Conservation (phyloP, 1,140 invertebrate species). For the Diuraphis noxia region DNA sequence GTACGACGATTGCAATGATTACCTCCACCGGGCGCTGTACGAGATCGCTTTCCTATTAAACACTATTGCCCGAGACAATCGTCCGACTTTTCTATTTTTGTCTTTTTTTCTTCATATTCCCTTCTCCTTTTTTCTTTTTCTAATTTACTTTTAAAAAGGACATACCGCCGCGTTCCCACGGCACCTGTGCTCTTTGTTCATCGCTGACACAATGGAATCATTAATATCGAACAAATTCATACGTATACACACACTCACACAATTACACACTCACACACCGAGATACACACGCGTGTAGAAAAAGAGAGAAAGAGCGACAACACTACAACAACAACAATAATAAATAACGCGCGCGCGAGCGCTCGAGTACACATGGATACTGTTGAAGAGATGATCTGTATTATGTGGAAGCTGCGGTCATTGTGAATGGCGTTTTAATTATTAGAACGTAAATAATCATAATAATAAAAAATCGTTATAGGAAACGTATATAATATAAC, state of each 20-base stretch:
- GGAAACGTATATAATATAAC: slow-evolving; percentile 16
- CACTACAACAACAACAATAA: slow-evolving; percentile 30
- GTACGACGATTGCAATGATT: not conserved
- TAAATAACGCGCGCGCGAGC: slow-evolving; percentile 21
- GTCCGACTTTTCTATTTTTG: slow-evolving; percentile 50
- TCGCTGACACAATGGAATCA: slow-evolving; percentile 53
- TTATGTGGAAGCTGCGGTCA: slow-evolving; percentile 31
- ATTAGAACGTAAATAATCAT: slow-evolving; percentile 24
- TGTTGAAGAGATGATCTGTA: slow-evolving; percentile 20
- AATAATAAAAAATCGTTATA: slow-evolving; percentile 20
- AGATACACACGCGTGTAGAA: not conserved
- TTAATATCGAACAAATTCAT: slow-evolving; percentile 54
- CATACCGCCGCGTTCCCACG: slow-evolving; percentile 52
- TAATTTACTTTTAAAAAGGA: slow-evolving; percentile 54
- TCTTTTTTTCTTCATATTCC: slow-evolving; percentile 34
- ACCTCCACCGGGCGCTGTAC: not conserved
- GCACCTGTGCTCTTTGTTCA: slow-evolving; percentile 53
- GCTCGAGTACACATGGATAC: not conserved
- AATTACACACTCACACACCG: not conserved
- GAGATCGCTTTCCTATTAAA: slow-evolving; percentile 25
- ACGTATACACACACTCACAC: slow-evolving; percentile 11
- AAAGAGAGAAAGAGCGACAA: slow-evolving; percentile 14
- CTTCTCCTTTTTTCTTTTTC: slow-evolving; percentile 30
- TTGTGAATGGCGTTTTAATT: slow-evolving; percentile 47
- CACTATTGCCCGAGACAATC: slow-evolving; percentile 38